Percentiles rank a stretch among this genome's conserved stretches.
These are phyloP conservation scores for Perca fluviatilis DNA, from an alignment of 2,113 vertebrate species.

Conservation along the genomic window DNA sequence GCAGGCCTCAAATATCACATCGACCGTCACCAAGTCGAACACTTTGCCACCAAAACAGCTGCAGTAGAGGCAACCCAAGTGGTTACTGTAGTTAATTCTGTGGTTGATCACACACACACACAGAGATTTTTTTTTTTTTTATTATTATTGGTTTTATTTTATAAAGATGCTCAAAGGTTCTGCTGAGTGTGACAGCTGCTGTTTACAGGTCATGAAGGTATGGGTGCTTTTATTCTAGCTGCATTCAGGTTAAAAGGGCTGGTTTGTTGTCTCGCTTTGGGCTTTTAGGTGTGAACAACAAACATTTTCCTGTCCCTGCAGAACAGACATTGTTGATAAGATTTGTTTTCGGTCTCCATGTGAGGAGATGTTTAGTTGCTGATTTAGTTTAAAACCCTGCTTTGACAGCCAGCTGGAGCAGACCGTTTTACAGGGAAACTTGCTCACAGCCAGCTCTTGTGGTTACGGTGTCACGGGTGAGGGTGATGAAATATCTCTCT, in stretches of 20 bases:
- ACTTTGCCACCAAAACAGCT: not conserved
- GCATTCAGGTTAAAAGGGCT: not conserved
- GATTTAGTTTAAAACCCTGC: slow-evolving; percentile 5
- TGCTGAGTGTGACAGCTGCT: slow-evolving; percentile 20
- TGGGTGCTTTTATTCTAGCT: not conserved
- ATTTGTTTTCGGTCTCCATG: not conserved
- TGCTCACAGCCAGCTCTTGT: slow-evolving; percentile 16
- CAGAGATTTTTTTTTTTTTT: not conserved
- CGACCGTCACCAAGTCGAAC: slow-evolving; percentile 27
- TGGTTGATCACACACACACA: not conserved
- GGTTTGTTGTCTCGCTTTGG: not conserved
- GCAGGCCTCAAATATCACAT: slow-evolving; percentile 71
- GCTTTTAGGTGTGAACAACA: slow-evolving; percentile 2
- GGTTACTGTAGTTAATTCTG: not conserved
- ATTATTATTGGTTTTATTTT: not conserved
- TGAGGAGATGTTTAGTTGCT: not conserved
- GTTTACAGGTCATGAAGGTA: slow-evolving; percentile 35
- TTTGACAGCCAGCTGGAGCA: slow-evolving; percentile 20
- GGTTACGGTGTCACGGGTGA: slow-evolving; percentile 20
- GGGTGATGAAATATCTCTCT: slow-evolving; percentile 41
- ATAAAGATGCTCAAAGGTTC: not conserved
- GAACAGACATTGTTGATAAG: not conserved
- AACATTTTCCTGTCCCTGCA: not conserved
- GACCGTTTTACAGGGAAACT: slow-evolving; percentile 22
- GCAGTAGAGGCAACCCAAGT: slow-evolving; percentile 1